These are phyloP conservation scores for Eubasilissa regina DNA, from an alignment of 1,140 invertebrate species.

Conservation along the genomic window DNA sequence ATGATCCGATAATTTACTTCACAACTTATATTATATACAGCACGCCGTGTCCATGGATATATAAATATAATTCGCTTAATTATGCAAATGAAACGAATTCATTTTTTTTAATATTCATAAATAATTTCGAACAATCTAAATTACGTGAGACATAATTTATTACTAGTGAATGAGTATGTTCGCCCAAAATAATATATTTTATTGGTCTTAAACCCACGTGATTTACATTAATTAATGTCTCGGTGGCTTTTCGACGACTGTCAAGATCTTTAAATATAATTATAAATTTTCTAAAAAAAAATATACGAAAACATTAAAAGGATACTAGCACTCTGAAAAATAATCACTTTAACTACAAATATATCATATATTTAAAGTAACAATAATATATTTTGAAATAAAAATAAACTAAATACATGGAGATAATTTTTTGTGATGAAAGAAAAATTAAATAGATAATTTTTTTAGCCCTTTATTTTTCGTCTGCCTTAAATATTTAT, in stretches of 20 bases:
- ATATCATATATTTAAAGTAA: background rate
- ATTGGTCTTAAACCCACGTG: constrained; percentile 22
- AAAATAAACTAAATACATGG: background rate
- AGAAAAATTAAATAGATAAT: no score
- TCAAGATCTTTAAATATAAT: constrained; percentile 17
- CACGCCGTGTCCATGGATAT: no score
- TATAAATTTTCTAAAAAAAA: background rate
- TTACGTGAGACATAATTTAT: constrained; percentile 26
- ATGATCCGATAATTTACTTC: no score
- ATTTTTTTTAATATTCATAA: background rate
- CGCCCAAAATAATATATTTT: constrained; percentile 17
- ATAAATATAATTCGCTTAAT: no score
- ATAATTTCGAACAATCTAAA: constrained; percentile 24
- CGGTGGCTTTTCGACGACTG: background rate
- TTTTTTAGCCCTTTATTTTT: no score
- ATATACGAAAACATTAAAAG: no score
- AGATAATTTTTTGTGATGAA: background rate
- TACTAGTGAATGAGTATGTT: constrained; percentile 22
- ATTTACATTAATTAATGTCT: constrained; percentile 24
- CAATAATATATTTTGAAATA: background rate
- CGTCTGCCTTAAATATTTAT: no score
- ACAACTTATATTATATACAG: no score
- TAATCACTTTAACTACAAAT: constrained; percentile 12
- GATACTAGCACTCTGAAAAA: no score
- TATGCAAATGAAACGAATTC: no score